These are phyloP conservation scores for Thysanoteuthis rhombus DNA, from an alignment of 2,888 invertebrate species.

Conservation along the genomic window DNA sequence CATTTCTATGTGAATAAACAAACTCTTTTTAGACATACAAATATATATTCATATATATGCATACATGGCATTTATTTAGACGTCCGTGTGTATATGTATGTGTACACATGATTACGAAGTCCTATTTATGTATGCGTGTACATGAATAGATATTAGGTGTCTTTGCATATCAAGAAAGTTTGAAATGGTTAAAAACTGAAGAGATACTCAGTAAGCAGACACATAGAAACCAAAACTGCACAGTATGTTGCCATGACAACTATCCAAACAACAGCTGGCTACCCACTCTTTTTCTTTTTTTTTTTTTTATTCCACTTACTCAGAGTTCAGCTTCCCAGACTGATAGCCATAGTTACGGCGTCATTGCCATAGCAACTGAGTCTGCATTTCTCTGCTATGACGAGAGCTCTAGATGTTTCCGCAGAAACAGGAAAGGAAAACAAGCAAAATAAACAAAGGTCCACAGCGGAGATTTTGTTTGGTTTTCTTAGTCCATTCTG, in stretches of 20 bases:
- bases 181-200: background rate
- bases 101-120: background rate
- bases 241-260: constrained; percentile 48
- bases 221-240: constrained; percentile 41
- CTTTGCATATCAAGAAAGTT: background rate
- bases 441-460: background rate
- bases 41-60: background rate
- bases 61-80: background rate
- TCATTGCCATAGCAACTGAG: constrained; percentile 22
- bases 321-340: constrained; percentile 37
- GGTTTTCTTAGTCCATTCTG: background rate
- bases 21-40: background rate
- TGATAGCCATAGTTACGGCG: constrained; percentile 40
- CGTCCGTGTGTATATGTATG: background rate
- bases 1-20: constrained; percentile 12
- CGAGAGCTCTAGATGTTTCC: constrained; percentile 21
- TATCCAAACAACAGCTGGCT: constrained; percentile 43
- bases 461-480: background rate
- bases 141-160: background rate
- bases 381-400: constrained; percentile 25
- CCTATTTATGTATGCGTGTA: background rate
- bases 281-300: constrained; percentile 32
- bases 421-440: background rate
- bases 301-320: constrained; percentile 38
- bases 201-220: background rate